These are phyloP conservation scores for Amphimallon solstitiale DNA, from an alignment of 2,888 invertebrate species.

Conservation along the genomic window DNA sequence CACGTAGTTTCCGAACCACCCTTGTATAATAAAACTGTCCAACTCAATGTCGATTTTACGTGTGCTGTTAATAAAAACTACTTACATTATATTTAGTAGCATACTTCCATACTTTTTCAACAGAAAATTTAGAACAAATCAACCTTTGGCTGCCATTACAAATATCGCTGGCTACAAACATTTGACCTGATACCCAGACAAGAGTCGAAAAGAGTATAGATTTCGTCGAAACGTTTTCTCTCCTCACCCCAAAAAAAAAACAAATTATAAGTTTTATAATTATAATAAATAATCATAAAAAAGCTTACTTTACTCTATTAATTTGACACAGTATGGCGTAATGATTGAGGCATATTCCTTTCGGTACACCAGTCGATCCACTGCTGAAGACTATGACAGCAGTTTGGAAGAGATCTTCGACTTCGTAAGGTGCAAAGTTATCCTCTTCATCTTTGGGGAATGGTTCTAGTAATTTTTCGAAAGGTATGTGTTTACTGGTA, in stretches of 20 bases:
- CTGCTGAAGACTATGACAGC: conserved; percentile 41
- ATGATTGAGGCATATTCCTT: conserved; percentile 48
- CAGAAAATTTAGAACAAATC: neutral
- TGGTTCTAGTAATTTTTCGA: conserved; percentile 34
- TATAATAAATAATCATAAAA: neutral
- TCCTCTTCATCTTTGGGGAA: conserved; percentile 39
- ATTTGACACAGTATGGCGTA: conserved; percentile 5
- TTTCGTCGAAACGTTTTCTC: neutral
- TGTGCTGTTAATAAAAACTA: neutral
- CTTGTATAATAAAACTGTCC: no score
- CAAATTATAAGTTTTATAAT: neutral
- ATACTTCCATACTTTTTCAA: conserved; percentile 10
- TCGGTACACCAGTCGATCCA: conserved; percentile 43
- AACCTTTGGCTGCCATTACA: neutral
- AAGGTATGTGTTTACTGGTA: conserved; percentile 18
- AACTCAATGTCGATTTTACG: no score
- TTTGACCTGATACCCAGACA: neutral
- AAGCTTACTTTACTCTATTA: neutral
- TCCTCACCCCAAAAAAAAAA: neutral
- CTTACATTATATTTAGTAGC: conserved; percentile 15
- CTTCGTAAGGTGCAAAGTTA: conserved; percentile 40
- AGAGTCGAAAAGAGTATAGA: neutral
- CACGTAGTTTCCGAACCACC: no score
- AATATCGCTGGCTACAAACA: neutral
- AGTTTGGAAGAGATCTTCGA: conserved; percentile 23